A percentile compares a stretch with the other conserved stretches of the same genome.
Evolutionary conservation across 2,797 vertebrate genomes (phyloP).

Genomic region (Arrhamphus sclerolepis): DNA sequence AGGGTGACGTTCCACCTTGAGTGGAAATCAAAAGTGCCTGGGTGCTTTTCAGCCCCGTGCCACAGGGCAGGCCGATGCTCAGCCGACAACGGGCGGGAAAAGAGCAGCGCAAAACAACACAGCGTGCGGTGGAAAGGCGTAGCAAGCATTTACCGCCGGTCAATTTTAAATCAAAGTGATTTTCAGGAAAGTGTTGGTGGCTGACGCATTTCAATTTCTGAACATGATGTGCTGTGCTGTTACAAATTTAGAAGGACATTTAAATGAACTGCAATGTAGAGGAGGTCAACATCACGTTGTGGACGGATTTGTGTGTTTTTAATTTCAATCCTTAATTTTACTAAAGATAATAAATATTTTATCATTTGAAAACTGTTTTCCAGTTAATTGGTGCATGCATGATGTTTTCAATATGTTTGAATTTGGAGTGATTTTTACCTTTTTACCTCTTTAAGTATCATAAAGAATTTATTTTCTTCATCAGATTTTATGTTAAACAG

Average conservation of each 20-base stretch:
- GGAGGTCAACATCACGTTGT: too few relatives aligned
- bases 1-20: constrained; percentile 93
- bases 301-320: too few relatives aligned
- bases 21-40: constrained; percentile 96
- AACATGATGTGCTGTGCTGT: background rate
- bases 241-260: background rate
- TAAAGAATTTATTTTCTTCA: too few relatives aligned
- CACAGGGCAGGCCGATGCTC: constrained; percentile 79
- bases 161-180: constrained; percentile 7
- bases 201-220: background rate
- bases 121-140: constrained; percentile 19
- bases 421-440: too few relatives aligned
- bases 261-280: background rate
- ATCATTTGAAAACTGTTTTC: too few relatives aligned
- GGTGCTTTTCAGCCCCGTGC: constrained; percentile 77
- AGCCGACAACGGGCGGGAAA: constrained; percentile 47
- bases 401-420: too few relatives aligned
- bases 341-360: too few relatives aligned
- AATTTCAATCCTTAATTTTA: too few relatives aligned
- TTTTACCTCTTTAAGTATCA: too few relatives aligned
- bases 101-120: constrained; percentile 58
- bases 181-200: constrained; percentile 48
- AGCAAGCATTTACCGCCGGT: constrained; percentile 7
- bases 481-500: too few relatives aligned
- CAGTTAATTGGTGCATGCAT: too few relatives aligned